A percentile compares a stretch with the other conserved stretches of the same genome.
Conservation (phyloP, 1,140 invertebrate genomes). For the Archegozetes longisetosus region DNA sequence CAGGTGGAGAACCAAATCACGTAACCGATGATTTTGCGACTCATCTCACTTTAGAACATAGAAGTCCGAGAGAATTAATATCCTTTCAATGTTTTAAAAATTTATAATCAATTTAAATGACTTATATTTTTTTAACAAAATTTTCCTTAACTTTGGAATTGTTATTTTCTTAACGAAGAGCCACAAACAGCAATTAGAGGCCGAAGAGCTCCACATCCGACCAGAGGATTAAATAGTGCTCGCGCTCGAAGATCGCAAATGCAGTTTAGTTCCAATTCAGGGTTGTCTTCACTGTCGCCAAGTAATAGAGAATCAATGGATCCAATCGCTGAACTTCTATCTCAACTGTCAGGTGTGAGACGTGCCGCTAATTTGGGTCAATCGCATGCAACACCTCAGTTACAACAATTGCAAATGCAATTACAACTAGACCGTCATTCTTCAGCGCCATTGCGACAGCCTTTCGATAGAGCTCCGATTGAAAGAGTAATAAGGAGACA, state of each 20-base stretch:
- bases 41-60: slow-evolving; percentile 85
- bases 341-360: slow-evolving; percentile 74
- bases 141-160: background rate
- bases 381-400: slow-evolving; percentile 48
- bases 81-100: slow-evolving; percentile 21
- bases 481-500: slow-evolving; percentile 12
- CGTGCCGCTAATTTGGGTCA: slow-evolving; percentile 38
- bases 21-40: slow-evolving; percentile 94
- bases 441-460: background rate
- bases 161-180: slow-evolving; percentile 3
- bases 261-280: slow-evolving; percentile 61
- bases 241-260: slow-evolving; percentile 64
- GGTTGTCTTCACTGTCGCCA: slow-evolving; percentile 54
- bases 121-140: background rate
- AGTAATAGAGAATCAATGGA: slow-evolving; percentile 70
- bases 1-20: slow-evolving; percentile 89
- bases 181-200: slow-evolving; percentile 32
- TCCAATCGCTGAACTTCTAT: slow-evolving; percentile 78
- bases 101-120: background rate
- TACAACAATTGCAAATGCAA: slow-evolving; percentile 78
- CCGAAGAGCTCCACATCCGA: slow-evolving; percentile 64
- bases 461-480: slow-evolving; percentile 8
- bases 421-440: slow-evolving; percentile 60
- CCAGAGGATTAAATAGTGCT: slow-evolving; percentile 52
- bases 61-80: slow-evolving; percentile 36